phyloP scores from a whole-genome alignment of 2,113 vertebrate species.

The Pangasianodon gigas region DNA sequence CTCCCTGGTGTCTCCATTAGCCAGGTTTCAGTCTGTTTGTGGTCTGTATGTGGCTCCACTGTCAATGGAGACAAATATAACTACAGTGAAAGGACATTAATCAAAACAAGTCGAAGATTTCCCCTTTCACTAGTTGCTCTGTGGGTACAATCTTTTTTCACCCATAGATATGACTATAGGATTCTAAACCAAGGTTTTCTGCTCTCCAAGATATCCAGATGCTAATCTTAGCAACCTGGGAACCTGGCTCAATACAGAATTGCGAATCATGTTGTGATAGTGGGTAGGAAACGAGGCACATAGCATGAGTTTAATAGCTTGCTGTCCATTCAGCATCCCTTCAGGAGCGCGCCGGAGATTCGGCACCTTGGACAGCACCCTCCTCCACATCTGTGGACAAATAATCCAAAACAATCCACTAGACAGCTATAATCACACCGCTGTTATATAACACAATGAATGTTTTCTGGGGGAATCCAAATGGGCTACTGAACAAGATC shows the following conservation, averaged over 20 bases:
- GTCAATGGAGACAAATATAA: constrained; percentile 50
- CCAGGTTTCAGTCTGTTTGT: constrained; percentile 44
- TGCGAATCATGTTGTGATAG: constrained; percentile 34
- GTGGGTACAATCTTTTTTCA: constrained; percentile 1
- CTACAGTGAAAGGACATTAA: constrained; percentile 27
- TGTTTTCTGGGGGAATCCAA: neutral
- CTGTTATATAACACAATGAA: neutral
- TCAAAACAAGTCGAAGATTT: constrained; percentile 47
- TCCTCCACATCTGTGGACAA: constrained; percentile 27
- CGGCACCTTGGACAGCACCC: constrained; percentile 40
- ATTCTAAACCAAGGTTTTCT: constrained; percentile 3
- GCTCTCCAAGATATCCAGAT: constrained; percentile 11
- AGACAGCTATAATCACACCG: neutral
- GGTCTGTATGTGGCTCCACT: constrained; percentile 44
- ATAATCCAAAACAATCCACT: constrained; percentile 7
- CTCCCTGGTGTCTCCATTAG: constrained; percentile 53
- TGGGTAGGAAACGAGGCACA: constrained; percentile 25
- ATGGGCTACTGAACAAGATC: neutral
- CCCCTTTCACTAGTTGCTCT: constrained; percentile 29
- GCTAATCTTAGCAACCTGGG: constrained; percentile 42
- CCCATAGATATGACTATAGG: constrained; percentile 14
- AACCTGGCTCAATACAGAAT: constrained; percentile 25
- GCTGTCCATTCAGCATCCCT: constrained; percentile 16
- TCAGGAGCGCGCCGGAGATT: neutral
- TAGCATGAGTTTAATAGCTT: constrained; percentile 37